phyloP scores from a whole-genome alignment of 2,888 invertebrate genomes.

The Zhuqinia jingwanae region DNA sequence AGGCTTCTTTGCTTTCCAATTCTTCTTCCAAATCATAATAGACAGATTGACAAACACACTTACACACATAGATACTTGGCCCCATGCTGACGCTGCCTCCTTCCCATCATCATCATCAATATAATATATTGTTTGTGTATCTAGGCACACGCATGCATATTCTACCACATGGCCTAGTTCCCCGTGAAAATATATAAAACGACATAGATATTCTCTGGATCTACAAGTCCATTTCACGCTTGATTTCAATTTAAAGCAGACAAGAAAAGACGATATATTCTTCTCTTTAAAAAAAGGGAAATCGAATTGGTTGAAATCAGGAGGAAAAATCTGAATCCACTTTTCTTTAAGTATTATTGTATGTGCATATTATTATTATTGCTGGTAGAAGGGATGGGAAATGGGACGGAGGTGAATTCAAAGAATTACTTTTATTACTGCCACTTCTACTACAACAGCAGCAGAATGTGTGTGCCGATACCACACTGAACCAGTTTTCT shows the following conservation, averaged over 20 bases:
- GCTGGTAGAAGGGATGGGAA: not conserved
- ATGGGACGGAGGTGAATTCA: no score
- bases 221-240: not conserved
- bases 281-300: not conserved
- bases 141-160: no score
- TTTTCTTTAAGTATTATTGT: not conserved
- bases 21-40: constrained; percentile 25
- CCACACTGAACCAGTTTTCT: constrained; percentile 28
- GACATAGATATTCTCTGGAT: no score
- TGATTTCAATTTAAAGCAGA: not conserved
- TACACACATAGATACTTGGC: no score
- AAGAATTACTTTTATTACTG: no score
- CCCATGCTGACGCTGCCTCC: no score
- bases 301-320: constrained; percentile 6
- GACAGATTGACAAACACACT: not conserved
- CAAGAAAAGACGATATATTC: not conserved
- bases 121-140: no score
- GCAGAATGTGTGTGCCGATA: no score
- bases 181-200: no score
- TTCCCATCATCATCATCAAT: no score
- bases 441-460: no score
- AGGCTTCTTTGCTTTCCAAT: constrained; percentile 61
- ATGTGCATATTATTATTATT: not conserved
- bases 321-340: not conserved
- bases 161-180: no score